These are phyloP conservation scores for Caranx ignobilis DNA, from an alignment of 2,113 vertebrate genomes.

Conservation along the genomic window DNA sequence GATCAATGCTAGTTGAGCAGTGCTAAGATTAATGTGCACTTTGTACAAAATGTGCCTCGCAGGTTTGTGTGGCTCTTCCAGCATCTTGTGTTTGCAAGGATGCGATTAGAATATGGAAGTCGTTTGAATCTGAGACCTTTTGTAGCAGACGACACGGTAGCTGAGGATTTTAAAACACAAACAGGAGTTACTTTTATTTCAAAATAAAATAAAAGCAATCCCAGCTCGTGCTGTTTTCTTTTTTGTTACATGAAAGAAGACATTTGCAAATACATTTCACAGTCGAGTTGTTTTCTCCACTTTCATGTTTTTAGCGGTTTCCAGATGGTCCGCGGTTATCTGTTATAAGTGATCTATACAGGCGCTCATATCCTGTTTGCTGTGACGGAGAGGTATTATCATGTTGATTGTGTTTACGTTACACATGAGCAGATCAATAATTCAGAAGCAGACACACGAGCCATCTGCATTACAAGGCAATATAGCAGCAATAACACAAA, in stretches of 20 bases:
- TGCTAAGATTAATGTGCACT: conserved; percentile 44
- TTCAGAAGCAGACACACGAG: conserved; percentile 30
- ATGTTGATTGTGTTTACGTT: conserved; percentile 49
- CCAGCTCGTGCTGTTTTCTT: conserved; percentile 22
- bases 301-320: conserved; percentile 19
- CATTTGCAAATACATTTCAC: conserved; percentile 19
- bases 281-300: conserved; percentile 17
- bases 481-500: conserved; percentile 43
- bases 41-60: conserved; percentile 45
- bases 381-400: conserved; percentile 31
- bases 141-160: conserved; percentile 4
- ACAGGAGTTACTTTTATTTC: conserved; percentile 28
- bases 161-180: conserved; percentile 30
- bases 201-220: conserved; percentile 24
- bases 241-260: conserved; percentile 26
- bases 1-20: conserved; percentile 43
- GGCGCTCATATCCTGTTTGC: conserved; percentile 25
- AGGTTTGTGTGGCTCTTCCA: conserved; percentile 31
- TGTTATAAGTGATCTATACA: conserved; percentile 15
- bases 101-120: conserved; percentile 50
- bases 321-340: conserved; percentile 47
- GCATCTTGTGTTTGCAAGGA: conserved; percentile 42
- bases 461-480: conserved; percentile 57
- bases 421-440: conserved; percentile 65
- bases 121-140: conserved; percentile 41